These are phyloP conservation scores for Aptenodytes forsteri DNA, from an alignment of 2,113 vertebrate genomes.

Conservation along the genomic window DNA sequence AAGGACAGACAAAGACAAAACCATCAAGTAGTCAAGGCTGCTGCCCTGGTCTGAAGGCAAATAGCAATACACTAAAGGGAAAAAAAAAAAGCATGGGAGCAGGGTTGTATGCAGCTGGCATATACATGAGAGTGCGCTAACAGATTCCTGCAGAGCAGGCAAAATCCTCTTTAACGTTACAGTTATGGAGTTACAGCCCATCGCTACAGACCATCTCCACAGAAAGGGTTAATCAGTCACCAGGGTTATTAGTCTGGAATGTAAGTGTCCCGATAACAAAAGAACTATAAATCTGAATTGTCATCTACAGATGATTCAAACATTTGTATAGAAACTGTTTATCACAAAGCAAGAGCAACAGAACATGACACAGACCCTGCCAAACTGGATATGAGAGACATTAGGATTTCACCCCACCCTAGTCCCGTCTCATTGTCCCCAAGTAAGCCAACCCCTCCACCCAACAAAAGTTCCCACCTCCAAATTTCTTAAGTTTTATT, in stretches of 20 bases:
- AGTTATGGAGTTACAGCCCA: background rate
- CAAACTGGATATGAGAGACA: conserved; percentile 31
- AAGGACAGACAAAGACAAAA: background rate
- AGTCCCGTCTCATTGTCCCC: background rate
- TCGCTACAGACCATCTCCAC: background rate
- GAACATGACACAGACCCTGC: conserved; percentile 47
- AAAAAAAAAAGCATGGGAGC: background rate
- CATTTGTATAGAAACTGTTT: conserved; percentile 40
- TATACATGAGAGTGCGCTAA: background rate
- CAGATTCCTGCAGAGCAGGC: background rate
- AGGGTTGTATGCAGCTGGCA: background rate
- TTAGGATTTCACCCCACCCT: background rate
- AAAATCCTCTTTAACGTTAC: background rate
- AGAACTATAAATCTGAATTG: conserved; percentile 48
- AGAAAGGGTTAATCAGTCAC: conserved; percentile 40
- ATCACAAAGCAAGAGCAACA: background rate
- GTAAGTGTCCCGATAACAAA: conserved; percentile 30
- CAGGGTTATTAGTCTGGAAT: conserved; percentile 25
- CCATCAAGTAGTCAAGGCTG: background rate
- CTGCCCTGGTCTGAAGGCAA: background rate
- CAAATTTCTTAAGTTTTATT: background rate
- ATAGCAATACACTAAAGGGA: accelerated
- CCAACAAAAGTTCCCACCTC: background rate
- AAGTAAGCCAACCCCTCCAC: background rate
- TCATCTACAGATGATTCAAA: conserved; percentile 56